Percentiles rank a stretch among this genome's conserved stretches.
phyloP scores from a whole-genome alignment of 2,113 vertebrate genomes.

The Recurvirostra avosetta region DNA sequence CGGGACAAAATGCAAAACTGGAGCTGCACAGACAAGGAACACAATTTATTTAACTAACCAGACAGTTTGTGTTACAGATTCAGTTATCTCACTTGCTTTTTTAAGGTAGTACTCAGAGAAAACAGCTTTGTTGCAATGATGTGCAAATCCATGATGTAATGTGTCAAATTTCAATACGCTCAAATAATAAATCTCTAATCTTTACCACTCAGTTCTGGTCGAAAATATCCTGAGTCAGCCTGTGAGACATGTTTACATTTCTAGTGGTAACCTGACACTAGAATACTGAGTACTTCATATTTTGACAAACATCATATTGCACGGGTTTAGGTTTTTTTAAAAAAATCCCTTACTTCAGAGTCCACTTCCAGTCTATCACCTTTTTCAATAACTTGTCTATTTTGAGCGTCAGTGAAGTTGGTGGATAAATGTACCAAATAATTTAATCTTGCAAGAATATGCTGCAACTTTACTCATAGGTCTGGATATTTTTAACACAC shows the following conservation, averaged over 20 bases:
- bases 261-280: background rate
- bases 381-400: background rate
- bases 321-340: too few relatives aligned
- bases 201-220: background rate
- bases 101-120: background rate
- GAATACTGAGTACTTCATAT: background rate
- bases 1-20: background rate
- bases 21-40: background rate
- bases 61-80: slow-evolving; percentile 16
- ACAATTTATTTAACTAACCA: slow-evolving; percentile 15
- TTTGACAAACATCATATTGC: background rate
- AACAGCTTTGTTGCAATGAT: background rate
- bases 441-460: background rate
- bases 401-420: background rate
- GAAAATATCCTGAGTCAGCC: slow-evolving; percentile 11
- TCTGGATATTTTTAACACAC: background rate
- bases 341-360: background rate
- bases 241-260: background rate
- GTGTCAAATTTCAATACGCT: background rate
- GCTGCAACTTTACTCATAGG: background rate
- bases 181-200: slow-evolving; percentile 12
- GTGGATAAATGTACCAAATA: background rate
- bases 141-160: background rate
- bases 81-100: background rate
- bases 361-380: background rate